Percentiles rank a stretch among this genome's conserved stretches.
Conservation (phyloP, 2,888 invertebrate genomes). For the Dorcus hopei region DNA sequence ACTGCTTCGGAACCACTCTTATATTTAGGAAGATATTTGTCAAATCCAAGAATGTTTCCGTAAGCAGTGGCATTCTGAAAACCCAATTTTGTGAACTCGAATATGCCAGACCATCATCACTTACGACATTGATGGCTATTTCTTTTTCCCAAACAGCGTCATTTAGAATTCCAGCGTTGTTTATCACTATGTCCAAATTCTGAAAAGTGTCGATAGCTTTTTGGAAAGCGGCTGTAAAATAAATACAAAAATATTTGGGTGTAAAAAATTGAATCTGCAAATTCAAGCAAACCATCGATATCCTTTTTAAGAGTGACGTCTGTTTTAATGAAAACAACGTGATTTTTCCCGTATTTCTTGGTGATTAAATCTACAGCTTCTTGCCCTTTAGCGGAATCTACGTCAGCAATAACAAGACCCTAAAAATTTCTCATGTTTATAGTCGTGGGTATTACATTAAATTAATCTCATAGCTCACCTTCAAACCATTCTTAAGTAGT, state of each 20-base stretch:
- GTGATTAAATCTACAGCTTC: slow-evolving; percentile 59
- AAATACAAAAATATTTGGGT: neutral
- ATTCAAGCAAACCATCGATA: slow-evolving; percentile 56
- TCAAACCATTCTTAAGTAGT: slow-evolving; percentile 48
- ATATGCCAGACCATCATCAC: slow-evolving; percentile 3
- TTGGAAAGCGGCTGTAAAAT: slow-evolving; percentile 46
- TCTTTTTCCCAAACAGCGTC: slow-evolving; percentile 70
- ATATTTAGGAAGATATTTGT: slow-evolving; percentile 47
- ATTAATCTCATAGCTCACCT: slow-evolving; percentile 26
- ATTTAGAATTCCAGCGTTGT: slow-evolving; percentile 74
- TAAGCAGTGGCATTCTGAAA: slow-evolving; percentile 47
- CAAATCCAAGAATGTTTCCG: slow-evolving; percentile 46
- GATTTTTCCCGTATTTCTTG: slow-evolving; percentile 61
- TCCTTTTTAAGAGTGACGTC: slow-evolving; percentile 71
- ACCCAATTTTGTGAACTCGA: neutral
- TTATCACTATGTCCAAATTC: slow-evolving; percentile 54
- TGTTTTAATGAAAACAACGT: slow-evolving; percentile 64
- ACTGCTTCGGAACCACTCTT: slow-evolving; percentile 50
- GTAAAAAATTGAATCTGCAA: neutral
- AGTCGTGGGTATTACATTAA: too few relatives aligned
- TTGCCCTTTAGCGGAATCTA: slow-evolving; percentile 49
- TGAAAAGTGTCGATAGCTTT: slow-evolving; percentile 47
- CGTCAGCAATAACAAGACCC: slow-evolving; percentile 27
- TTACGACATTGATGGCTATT: slow-evolving; percentile 49
- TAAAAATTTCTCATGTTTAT: slow-evolving; percentile 3